phyloP scores from a whole-genome alignment of 2,113 vertebrate species.

The Pollachius pollachius region DNA sequence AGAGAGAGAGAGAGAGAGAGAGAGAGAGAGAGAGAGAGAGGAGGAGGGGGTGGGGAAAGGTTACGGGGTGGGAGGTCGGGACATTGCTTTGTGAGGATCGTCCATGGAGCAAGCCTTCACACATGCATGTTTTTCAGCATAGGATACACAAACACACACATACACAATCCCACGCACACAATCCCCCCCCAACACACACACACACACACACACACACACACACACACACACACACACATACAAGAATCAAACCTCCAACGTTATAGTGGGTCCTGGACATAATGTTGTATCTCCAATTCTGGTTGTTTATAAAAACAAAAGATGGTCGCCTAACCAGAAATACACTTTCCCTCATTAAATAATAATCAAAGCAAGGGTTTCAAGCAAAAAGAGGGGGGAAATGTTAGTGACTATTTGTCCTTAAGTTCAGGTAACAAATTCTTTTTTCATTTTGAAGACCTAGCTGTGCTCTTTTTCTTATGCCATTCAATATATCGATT shows the following conservation, averaged over 20 bases:
- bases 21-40: conserved; percentile 19
- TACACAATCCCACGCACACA: neutral
- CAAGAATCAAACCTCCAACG: neutral
- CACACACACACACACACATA: neutral
- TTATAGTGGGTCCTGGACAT: too few species aligned
- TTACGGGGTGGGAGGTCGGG: conserved; percentile 47
- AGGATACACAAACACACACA: conserved; percentile 4
- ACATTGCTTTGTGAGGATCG: conserved; percentile 8
- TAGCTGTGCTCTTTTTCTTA: too few species aligned
- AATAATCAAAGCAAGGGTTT: too few species aligned
- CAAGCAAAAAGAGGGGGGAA: too few species aligned
- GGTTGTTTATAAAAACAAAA: too few species aligned
- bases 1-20: conserved; percentile 31
- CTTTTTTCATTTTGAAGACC: too few species aligned
- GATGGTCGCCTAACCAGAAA: too few species aligned
- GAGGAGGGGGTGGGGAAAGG: conserved; percentile 31
- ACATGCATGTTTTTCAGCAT: conserved; percentile 4
- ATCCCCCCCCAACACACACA: neutral
- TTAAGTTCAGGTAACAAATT: too few species aligned
- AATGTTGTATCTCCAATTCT: too few species aligned
- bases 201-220: neutral
- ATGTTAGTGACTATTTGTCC: too few species aligned
- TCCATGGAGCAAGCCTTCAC: conserved; percentile 11
- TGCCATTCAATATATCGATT: too few species aligned
- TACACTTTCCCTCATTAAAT: too few species aligned